Percentiles rank a stretch among this genome's conserved stretches.
phyloP scores from a whole-genome alignment of 2,888 invertebrate genomes.

The Piscicola geometra region DNA sequence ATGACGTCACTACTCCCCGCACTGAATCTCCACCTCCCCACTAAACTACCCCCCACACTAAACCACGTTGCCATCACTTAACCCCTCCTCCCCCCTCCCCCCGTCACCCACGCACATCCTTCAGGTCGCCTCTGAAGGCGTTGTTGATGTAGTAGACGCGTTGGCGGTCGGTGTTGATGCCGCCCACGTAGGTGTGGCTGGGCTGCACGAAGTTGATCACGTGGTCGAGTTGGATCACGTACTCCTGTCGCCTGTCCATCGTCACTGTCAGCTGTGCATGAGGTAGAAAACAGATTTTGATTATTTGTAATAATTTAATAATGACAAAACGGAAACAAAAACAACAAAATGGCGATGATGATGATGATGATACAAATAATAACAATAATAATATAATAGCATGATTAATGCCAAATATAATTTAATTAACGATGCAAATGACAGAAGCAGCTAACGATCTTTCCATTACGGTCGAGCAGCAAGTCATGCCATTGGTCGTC shows the following conservation, averaged over 20 bases:
- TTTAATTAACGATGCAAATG: too few relatives aligned
- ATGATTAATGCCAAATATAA: not conserved
- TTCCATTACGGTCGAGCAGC: constrained; percentile 35
- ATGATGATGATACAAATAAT: too few relatives aligned
- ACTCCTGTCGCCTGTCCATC: constrained; percentile 18
- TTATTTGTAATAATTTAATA: too few relatives aligned
- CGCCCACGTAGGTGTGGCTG: constrained; percentile 47
- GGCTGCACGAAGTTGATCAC: constrained; percentile 26
- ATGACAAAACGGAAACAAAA: too few relatives aligned
- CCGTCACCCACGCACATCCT: constrained; percentile 49
- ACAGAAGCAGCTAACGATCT: constrained; percentile 34
- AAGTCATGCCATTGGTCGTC: constrained; percentile 42
- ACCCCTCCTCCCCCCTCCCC: too few relatives aligned
- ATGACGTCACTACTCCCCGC: too few relatives aligned
- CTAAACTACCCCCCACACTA: too few relatives aligned
- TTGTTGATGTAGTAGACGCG: constrained; percentile 45
- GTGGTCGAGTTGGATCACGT: constrained; percentile 3
- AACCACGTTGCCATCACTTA: too few relatives aligned
- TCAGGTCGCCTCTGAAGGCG: constrained; percentile 49
- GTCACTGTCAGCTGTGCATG: constrained; percentile 5
- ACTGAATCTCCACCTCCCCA: too few relatives aligned
- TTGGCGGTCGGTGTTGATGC: constrained; percentile 43
- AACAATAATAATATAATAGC: not conserved
- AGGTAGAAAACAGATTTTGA: too few relatives aligned
- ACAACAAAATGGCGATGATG: too few relatives aligned